Conservation (phyloP, 2,113 vertebrate genomes). For the Bostrychus sinensis region DNA sequence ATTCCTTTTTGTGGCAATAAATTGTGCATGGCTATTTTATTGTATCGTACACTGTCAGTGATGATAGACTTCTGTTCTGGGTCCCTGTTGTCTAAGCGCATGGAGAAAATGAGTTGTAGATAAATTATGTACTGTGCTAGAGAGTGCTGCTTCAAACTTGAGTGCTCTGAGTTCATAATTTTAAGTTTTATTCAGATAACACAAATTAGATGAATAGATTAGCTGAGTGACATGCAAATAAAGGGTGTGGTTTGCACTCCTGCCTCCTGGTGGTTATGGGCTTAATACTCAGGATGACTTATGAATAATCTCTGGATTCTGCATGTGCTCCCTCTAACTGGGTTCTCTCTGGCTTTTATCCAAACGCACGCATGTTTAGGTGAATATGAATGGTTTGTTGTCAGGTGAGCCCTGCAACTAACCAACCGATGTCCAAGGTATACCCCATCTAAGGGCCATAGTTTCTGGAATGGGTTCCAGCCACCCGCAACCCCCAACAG, state of each 20-base stretch:
- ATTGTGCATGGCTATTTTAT: constrained; percentile 42
- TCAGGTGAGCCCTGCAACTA: no score
- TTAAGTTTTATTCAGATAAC: not conserved
- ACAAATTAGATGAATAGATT: not conserved
- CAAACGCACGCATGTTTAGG: no score
- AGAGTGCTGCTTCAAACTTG: constrained; percentile 15
- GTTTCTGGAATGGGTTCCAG: no score
- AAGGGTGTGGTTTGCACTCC: no score
- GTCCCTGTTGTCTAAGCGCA: constrained; percentile 43
- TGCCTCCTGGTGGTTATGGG: no score
- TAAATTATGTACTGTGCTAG: constrained; percentile 42
- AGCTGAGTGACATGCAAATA: not conserved
- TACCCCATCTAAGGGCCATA: no score
- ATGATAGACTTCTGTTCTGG: constrained; percentile 45
- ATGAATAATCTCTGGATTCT: not conserved
- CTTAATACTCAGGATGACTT: not conserved
- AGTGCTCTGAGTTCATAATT: constrained; percentile 13
- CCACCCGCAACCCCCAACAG: no score
- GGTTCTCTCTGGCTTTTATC: no score
- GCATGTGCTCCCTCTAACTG: not conserved
- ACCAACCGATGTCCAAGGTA: no score
- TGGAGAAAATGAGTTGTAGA: constrained; percentile 45
- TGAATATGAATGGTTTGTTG: no score
- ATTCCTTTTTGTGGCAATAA: constrained; percentile 31
- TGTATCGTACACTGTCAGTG: constrained; percentile 32